Percentiles rank a stretch among this genome's conserved stretches.
These are phyloP conservation scores for Bombus confusus DNA, from an alignment of 1,140 invertebrate species.

Conservation along the genomic window DNA sequence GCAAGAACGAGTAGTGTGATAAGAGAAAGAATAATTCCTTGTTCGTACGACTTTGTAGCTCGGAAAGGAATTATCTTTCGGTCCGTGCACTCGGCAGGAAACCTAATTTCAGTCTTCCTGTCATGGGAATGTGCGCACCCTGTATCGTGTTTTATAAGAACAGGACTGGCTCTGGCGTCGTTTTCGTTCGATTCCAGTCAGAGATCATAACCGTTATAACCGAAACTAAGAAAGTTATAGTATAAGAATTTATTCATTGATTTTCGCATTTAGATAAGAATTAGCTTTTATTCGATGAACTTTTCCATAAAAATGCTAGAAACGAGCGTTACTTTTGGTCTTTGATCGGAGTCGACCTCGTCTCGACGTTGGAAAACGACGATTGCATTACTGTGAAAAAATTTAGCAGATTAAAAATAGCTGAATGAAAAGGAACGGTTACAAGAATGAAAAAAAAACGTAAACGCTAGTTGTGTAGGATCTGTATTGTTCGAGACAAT, in stretches of 20 bases:
- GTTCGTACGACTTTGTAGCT: constrained; percentile 53
- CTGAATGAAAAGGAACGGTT: background rate
- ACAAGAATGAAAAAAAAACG: background rate
- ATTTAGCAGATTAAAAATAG: background rate
- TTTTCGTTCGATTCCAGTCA: constrained; percentile 14
- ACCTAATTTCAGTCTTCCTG: constrained; percentile 71
- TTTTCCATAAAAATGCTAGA: background rate
- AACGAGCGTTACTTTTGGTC: background rate
- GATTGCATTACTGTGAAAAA: background rate
- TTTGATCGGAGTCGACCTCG: background rate
- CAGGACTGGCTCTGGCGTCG: constrained; percentile 16
- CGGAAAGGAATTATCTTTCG: constrained; percentile 66
- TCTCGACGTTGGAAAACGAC: background rate
- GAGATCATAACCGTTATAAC: background rate
- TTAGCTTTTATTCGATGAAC: background rate
- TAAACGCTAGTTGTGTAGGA: constrained; percentile 3
- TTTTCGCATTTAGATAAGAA: background rate
- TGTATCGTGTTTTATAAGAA: constrained; percentile 52
- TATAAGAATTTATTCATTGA: background rate
- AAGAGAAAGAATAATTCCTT: constrained; percentile 49
- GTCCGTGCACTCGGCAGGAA: constrained; percentile 70
- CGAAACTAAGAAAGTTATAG: background rate
- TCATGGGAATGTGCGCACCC: constrained; percentile 65
- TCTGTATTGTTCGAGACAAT: constrained; percentile 3
- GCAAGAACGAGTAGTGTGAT: constrained; percentile 23